phyloP scores from a whole-genome alignment of 1,140 invertebrate species.

The Monomorium pharaonis region DNA sequence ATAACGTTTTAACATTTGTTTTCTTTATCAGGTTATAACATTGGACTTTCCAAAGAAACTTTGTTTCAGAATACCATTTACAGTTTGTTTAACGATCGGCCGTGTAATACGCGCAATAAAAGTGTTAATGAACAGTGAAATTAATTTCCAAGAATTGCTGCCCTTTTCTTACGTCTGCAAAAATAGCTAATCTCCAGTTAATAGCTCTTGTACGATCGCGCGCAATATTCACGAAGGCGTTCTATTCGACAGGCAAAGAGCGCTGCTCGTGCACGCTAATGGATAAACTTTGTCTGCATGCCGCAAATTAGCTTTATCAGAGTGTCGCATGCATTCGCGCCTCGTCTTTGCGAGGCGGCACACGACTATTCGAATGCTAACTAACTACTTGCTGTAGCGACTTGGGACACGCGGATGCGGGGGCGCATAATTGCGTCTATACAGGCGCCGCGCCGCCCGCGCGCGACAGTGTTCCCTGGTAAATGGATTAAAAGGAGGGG shows the following conservation, averaged over 20 bases:
- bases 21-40: neutral
- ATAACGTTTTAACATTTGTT: conserved; percentile 6
- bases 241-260: conserved; percentile 31
- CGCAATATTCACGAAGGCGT: conserved; percentile 19
- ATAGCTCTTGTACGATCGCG: neutral
- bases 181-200: conserved; percentile 13
- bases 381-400: conserved; percentile 52
- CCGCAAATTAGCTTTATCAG: conserved; percentile 59
- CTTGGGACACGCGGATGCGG: neutral
- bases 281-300: conserved; percentile 52
- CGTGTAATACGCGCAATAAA: neutral
- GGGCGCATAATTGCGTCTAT: conserved; percentile 55
- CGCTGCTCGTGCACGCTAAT: conserved; percentile 34
- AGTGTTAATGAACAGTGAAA: neutral
- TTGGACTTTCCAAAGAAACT: neutral
- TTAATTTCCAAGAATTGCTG: neutral
- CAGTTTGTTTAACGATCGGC: conserved; percentile 1
- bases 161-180: neutral
- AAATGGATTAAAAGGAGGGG: conserved; percentile 58
- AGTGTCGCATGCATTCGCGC: conserved; percentile 44
- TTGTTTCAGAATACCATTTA: neutral
- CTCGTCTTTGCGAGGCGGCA: conserved; percentile 10
- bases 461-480: conserved; percentile 6
- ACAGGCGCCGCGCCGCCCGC: neutral
- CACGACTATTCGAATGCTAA: conserved; percentile 55